A percentile compares a stretch with the other conserved stretches of the same genome.
Evolutionary conservation across 2,113 vertebrate species (phyloP).

Genomic region (Lonchura striata): DNA sequence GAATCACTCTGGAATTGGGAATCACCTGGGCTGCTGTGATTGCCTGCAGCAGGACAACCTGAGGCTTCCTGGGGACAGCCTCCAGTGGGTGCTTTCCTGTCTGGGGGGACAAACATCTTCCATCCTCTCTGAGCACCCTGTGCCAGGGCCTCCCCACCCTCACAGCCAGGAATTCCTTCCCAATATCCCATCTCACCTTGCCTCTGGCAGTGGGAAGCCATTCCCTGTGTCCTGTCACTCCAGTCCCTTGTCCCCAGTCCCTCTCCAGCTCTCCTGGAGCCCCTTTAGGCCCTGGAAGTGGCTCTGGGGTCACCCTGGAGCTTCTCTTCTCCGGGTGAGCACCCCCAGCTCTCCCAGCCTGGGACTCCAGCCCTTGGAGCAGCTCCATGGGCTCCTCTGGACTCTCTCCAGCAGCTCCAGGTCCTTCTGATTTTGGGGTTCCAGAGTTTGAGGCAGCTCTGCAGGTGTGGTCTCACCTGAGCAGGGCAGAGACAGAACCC

Average conservation of each 20-base stretch:
- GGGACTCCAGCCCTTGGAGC: not conserved
- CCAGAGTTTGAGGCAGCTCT: not conserved
- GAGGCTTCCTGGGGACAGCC: not conserved
- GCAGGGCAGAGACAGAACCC: not conserved
- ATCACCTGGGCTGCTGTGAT: not conserved
- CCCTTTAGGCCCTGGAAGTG: accelerated
- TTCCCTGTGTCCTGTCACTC: not conserved
- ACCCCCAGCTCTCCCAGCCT: not conserved
- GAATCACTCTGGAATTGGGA: accelerated
- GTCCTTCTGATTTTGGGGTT: not conserved
- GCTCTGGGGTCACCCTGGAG: accelerated
- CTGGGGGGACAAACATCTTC: too few species aligned
- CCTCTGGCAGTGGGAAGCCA: not conserved
- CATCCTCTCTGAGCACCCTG: not conserved
- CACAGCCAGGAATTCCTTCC: not conserved
- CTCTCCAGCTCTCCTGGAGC: not conserved
- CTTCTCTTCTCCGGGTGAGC: not conserved
- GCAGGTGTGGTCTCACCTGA: not conserved
- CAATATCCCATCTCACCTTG: accelerated
- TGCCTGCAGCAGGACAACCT: not conserved
- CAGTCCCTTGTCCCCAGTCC: not conserved
- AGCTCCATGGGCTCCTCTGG: accelerated
- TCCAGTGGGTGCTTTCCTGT: accelerated
- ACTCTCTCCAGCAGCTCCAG: not conserved
- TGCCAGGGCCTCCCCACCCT: not conserved